Base-by-base conservation (phyloP, 2,888 invertebrate species). In the Troilus luridus region DNA sequence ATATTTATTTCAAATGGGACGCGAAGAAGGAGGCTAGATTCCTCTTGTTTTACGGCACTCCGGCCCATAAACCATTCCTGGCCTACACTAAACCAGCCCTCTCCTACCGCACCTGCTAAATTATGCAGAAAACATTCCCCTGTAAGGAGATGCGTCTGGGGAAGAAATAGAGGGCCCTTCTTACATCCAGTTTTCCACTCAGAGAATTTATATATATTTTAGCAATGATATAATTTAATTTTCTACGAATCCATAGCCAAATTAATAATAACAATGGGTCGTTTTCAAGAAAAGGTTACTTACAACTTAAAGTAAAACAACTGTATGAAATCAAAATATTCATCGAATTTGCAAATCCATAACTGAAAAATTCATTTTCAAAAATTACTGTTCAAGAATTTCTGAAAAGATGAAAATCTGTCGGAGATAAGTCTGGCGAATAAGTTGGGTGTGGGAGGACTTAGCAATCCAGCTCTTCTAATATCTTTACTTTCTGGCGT, bases 121-220 rank as follows among this genome's bases (percentile, higher is more conserved):
- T 85, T 85, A 85, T 85, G 85, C 85, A 85, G 85, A 85, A 85
- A 85, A 85, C 56, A 58, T 58, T 41, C 41, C 85, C 85, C 24
- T 67, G 10, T 56, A 24, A 85, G 56, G 56, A 58, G 85, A 85
- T 85, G 19, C 56, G 56, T 58, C 85, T 85, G 11, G 5, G 56
- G 41, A 27, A 27, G 8, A 14, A 27, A 27, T 27, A 27, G 8
- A 14, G 27, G 41, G 27, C 72, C 27, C 24, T 24, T 17, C 72
- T 27, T 72, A 77, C 72, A 27, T 67, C 67, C 24, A 27, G 24
- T 67, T 67, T 67, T 24, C 19, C 24, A 24, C 67, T 14, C 67
- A 24, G 9, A n/a, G 72, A 24, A 72, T 41, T 67, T 27, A 12
- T 77, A 41, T 41, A 9, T 77, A 77, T 77, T 72, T 72, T 17